Evolutionary conservation across 1,140 invertebrate species (phyloP).

Genomic region (Planococcus citri): DNA sequence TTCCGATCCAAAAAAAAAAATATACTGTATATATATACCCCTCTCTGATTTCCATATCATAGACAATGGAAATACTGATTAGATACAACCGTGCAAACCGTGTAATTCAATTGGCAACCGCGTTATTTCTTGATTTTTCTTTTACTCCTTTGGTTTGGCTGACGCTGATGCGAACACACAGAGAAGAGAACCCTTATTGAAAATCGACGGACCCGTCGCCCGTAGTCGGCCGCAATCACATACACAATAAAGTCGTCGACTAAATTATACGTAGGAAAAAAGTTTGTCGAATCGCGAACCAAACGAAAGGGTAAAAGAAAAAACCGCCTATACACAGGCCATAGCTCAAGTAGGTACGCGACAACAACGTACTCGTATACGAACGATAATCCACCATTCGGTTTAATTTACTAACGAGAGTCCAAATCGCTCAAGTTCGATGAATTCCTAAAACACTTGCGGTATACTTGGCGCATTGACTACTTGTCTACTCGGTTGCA

Average conservation of each 20-base stretch:
- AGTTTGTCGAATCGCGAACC: no score
- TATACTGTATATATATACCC: no score
- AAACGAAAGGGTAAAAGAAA: no score
- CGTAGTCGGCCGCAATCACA: background rate
- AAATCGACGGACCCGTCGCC: background rate
- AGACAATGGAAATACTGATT: constrained; percentile 18
- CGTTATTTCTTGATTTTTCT: constrained; percentile 5
- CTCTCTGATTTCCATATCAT: constrained; percentile 14
- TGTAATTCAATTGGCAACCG: constrained; percentile 7
- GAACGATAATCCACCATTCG: background rate
- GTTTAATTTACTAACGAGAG: background rate
- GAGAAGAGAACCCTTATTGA: background rate
- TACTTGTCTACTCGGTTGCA: constrained; percentile 5
- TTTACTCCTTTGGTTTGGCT: background rate
- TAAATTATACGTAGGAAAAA: no score
- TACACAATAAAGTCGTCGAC: no score
- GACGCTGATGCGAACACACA: no score
- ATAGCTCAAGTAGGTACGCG: no score
- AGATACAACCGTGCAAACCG: constrained; percentile 1
- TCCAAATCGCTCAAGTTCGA: constrained; percentile 1
- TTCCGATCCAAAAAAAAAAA: constrained; percentile 5
- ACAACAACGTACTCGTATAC: background rate
- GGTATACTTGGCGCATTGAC: background rate
- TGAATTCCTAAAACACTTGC: constrained; percentile 13
- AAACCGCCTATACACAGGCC: no score